Base-by-base conservation (phyloP, 2,888 invertebrate genomes). In the Acholoe squamosa region DNA sequence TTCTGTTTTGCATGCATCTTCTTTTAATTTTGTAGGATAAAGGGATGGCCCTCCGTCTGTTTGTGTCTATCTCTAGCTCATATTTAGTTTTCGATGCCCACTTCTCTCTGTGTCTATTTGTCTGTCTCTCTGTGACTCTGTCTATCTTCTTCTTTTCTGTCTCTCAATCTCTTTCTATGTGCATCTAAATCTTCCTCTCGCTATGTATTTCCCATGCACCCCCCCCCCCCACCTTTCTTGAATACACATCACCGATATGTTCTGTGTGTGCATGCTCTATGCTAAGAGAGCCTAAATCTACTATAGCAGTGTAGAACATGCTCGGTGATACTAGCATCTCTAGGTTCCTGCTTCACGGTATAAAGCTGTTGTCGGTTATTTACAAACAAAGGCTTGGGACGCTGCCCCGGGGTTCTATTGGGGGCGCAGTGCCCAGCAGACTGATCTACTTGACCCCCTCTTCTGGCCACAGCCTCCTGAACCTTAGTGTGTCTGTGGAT, bases 321-420 rank as follows among this genome's bases (percentile, higher is more conserved):
- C 43, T 43, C 5, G 43, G 43, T 43, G 43, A 7, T 43, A 10
- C 43, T 43, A 10, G n/a, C n/a, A 3, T 43, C 43, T 43, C 43
- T 43, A 43, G 61, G 61, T 61, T 61, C 61, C 61, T 61, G 61
- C 12, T 61, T 61, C 61, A n/a, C 61, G 61, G 61, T 14, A n/a
- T 61, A 0, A 61, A 61, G 61, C 5, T 61, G 61, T 76, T 76
- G 25, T n/a, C 31, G 3, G 52, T 12, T 84, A 84, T 84, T 84
- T 84, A 84, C 84, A 84, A 84, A 84, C 84, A 84, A 84, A 84
- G 84, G 5, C 84, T 84, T 43, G 43, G 43, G 77, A 34, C 7
- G 43, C 16, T 16, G 43, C 19, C 43, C 33, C 34, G 22, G 51
- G 84, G 43, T 84, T 43, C 84, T 84, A 33, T 25, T 25, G 43